Percentiles rank a stretch among this genome's conserved stretches.
phyloP scores from a whole-genome alignment of 2,888 invertebrate genomes.

The Lasioglossum morio region DNA sequence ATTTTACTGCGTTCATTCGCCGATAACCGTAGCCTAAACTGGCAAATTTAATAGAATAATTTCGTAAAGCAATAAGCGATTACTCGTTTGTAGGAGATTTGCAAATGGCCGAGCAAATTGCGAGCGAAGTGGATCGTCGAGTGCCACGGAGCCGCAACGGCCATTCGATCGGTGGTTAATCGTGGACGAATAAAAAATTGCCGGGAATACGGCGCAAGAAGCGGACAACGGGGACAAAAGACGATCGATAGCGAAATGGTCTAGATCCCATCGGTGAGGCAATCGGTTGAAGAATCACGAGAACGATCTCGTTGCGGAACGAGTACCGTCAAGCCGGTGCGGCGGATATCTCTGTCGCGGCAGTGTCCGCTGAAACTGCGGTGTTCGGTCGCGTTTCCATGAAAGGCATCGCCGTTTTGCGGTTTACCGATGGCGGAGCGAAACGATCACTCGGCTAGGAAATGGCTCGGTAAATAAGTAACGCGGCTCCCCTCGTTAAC shows the following conservation, averaged over 20 bases:
- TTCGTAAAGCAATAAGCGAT: background rate
- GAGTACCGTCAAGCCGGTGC: background rate
- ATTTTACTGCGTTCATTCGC: background rate
- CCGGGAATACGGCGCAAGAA: background rate
- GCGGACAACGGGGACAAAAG: slow-evolving; percentile 17
- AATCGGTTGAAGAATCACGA: slow-evolving; percentile 22
- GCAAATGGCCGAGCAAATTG: background rate
- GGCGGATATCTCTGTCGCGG: slow-evolving; percentile 50
- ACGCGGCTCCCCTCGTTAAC: slow-evolving; percentile 79
- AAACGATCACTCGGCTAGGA: slow-evolving; percentile 68
- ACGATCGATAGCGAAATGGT: slow-evolving; percentile 14
- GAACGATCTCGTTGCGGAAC: slow-evolving; percentile 23
- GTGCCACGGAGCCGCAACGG: background rate
- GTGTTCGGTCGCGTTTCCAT: slow-evolving; percentile 58
- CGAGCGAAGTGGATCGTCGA: background rate
- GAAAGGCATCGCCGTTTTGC: slow-evolving; percentile 60
- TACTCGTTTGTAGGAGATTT: background rate
- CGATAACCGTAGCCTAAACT: background rate
- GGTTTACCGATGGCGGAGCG: slow-evolving; percentile 69
- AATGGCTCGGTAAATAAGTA: slow-evolving; percentile 74
- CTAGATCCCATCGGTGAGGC: background rate
- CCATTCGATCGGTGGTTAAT: background rate
- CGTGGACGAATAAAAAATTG: background rate
- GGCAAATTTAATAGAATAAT: background rate
- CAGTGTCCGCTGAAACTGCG: slow-evolving; percentile 57